Percentiles rank a stretch among this genome's conserved stretches.
Conservation (phyloP, 64 coral and sea anemone genomes). For the Dendronephthya gigantea region DNA sequence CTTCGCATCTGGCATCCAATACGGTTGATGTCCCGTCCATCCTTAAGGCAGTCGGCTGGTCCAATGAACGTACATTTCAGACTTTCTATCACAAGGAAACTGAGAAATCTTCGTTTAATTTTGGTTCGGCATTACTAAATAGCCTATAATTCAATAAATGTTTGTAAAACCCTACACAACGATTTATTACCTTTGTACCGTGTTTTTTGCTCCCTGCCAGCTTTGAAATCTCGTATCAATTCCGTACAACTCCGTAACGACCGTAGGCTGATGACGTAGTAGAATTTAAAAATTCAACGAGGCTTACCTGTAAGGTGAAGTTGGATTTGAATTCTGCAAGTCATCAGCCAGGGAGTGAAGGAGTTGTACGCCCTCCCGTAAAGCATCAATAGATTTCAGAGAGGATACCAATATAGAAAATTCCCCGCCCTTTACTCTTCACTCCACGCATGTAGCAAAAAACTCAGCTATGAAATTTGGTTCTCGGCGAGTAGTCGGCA, state of each 20-base stretch:
- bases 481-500: no score
- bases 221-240: background rate
- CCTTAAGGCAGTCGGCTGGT: background rate
- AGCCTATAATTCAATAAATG: background rate
- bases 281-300: no score
- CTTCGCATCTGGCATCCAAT: background rate
- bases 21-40: background rate
- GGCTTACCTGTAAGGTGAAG: no score
- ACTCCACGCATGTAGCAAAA: no score
- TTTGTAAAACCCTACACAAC: no score
- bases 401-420: no score
- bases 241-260: background rate
- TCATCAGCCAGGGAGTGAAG: no score
- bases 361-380: no score
- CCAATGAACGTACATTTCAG: conserved; percentile 13
- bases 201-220: background rate
- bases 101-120: background rate
- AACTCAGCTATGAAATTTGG: no score
- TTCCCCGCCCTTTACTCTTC: no score
- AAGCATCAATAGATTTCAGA: no score
- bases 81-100: background rate
- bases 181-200: background rate
- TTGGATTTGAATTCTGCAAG: no score
- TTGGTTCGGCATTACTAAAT: background rate
- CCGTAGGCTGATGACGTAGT: background rate